Evolutionary conservation across 2,888 invertebrate species (phyloP), one percentile per base, ranked within the genome.

Genomic region (Heliconius ethilla): DNA sequence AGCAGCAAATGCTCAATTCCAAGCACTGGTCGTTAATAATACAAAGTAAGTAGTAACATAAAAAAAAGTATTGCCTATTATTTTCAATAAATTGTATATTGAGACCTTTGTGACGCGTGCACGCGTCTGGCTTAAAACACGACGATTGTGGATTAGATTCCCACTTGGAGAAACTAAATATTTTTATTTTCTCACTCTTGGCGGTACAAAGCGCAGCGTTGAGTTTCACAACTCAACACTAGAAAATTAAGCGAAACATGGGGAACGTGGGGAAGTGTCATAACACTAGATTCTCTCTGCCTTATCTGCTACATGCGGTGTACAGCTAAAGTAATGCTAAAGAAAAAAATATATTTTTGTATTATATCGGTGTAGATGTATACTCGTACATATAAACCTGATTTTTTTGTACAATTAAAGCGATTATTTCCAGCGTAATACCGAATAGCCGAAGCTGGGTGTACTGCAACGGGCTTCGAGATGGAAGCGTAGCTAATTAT

Each of bases 391-490:
- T 33, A 33, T 33, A 33, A 9, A 33, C 33, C 33, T 7, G 33
- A 33, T 7, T 33, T 33, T 7, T 66, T 22, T 33, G 7, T 66
- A 33, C 22, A 29, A 33, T 22, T 66, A 22, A 69, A 69, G 3
- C 15, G 40, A n/a, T 45, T 25, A 7, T 40, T 69, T 3, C 25
- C 77, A 94, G 94, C 25, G 93, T 94, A 0, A 86, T 88, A 77
- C 87, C 86, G 1, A 92, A 94, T 80, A 93, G 96, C 75, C 96
- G 97, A 75, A 89, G 95, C 37, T 95, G 96, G 75, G 97, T 98
- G 0, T 98, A 97, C 90, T 98, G 98, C 86, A 96, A 95, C 29
- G 97, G 95, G 2, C 92, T 98, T 13, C 95, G 96, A n/a, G 87
- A 95, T 51, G 97, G 97, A 0, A 91, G 90, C 0, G 84, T 86